Evolutionary conservation across 2,797 vertebrate species (phyloP).

Genomic region (Coilia nasus): DNA sequence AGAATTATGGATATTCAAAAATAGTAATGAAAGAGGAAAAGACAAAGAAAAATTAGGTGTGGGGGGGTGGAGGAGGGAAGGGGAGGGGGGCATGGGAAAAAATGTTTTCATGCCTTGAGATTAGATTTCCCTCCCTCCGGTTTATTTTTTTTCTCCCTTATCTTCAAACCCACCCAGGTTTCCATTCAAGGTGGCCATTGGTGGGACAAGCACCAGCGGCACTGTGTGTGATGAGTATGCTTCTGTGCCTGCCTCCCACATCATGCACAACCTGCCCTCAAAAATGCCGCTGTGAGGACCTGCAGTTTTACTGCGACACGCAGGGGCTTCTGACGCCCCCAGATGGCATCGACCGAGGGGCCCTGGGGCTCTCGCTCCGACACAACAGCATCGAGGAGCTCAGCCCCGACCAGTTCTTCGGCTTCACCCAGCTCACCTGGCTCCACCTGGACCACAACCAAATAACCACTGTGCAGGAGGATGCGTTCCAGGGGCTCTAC

Average conservation of each 20-base stretch:
- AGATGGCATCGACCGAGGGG: slow-evolving; percentile 94
- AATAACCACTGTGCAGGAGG: slow-evolving; percentile 94
- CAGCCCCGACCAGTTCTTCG: slow-evolving; percentile 95
- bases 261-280: slow-evolving; percentile 98
- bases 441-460: slow-evolving; percentile 99
- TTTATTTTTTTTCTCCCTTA: slow-evolving; percentile 71
- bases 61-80: not conserved
- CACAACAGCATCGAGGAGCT: slow-evolving; percentile 97
- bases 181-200: slow-evolving; percentile 99
- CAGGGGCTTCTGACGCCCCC: slow-evolving; percentile 97
- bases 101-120: slow-evolving; percentile 66
- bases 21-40: not conserved
- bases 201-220: slow-evolving; percentile 98
- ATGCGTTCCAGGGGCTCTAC: slow-evolving; percentile 98
- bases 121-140: slow-evolving; percentile 71
- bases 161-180: slow-evolving; percentile 91
- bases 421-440: slow-evolving; percentile 98
- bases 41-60: not conserved
- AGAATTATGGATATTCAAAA: slow-evolving; percentile 23
- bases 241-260: slow-evolving; percentile 94
- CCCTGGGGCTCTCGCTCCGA: slow-evolving; percentile 96
- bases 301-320: slow-evolving; percentile 99
- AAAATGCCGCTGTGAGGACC: slow-evolving; percentile 99
- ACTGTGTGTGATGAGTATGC: slow-evolving; percentile 98
- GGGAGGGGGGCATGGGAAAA: slow-evolving; percentile 26